Conservation (phyloP, 1,140 invertebrate genomes). For the Schlechtendalia chinensis region DNA sequence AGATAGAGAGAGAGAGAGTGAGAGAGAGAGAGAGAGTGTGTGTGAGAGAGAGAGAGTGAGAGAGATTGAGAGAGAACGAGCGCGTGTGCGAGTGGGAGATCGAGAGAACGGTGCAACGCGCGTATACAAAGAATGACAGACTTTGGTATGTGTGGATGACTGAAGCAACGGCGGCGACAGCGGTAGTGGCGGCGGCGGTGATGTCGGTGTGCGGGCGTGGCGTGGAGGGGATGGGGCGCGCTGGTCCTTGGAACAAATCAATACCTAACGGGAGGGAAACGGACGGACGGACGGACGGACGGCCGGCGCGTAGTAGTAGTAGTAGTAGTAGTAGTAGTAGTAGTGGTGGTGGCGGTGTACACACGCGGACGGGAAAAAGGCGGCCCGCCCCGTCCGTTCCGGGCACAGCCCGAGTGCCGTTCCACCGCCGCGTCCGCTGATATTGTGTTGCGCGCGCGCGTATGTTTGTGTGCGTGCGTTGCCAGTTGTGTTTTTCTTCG, state of each 20-base stretch:
- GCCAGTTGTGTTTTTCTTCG: conserved; percentile 29
- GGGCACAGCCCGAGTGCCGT: conserved; percentile 36
- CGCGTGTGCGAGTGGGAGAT: background rate
- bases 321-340: no score
- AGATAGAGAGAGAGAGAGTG: no score
- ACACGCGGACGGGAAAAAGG: conserved; percentile 25
- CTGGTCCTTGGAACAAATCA: conserved; percentile 47
- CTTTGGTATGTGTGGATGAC: conserved; percentile 41
- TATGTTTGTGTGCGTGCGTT: background rate
- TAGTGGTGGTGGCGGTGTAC: no score
- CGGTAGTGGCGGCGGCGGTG: background rate
- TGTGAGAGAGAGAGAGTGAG: conserved; percentile 7
- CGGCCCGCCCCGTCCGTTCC: background rate
- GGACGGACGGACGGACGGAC: conserved; percentile 32
- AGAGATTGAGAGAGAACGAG: background rate
- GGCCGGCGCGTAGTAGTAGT: no score
- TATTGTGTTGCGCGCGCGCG: conserved; percentile 44
- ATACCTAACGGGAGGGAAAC: conserved; percentile 46
- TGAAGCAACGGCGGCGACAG: conserved; percentile 27
- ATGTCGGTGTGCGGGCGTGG: background rate
- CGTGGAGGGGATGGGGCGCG: conserved; percentile 39
- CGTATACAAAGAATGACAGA: conserved; percentile 34
- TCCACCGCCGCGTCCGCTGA: conserved; percentile 1
- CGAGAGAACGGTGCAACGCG: no score
- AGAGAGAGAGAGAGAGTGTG: no score